Percentiles rank a stretch among this genome's conserved stretches.
Conservation (phyloP, 2,113 vertebrate species). For the Cyphomyrus discorhynchus region DNA sequence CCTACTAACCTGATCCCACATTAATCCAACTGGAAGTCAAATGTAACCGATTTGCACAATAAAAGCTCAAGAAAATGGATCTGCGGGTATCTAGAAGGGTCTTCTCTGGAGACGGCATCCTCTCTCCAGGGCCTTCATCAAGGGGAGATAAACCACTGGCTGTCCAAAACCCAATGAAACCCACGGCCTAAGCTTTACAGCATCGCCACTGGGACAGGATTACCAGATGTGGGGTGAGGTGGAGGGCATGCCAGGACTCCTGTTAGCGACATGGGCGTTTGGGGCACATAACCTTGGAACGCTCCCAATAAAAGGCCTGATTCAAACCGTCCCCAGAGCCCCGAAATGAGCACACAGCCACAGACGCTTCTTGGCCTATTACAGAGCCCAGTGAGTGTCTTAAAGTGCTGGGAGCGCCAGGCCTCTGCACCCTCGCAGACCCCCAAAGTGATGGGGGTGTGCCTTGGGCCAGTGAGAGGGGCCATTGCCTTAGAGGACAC, state of each 20-base stretch:
- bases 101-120: conserved; percentile 39
- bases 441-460: conserved; percentile 44
- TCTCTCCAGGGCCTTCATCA: conserved; percentile 35
- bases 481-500: conserved; percentile 42
- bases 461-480: conserved; percentile 39
- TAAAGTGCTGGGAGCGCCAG: conserved; percentile 35
- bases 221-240: conserved; percentile 40
- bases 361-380: conserved; percentile 46
- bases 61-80: conserved; percentile 33
- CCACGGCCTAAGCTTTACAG: conserved; percentile 44
- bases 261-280: conserved; percentile 42
- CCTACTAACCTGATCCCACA: background rate
- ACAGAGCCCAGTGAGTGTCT: conserved; percentile 43
- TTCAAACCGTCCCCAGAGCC: conserved; percentile 38
- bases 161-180: conserved; percentile 38
- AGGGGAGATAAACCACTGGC: conserved; percentile 39
- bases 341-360: conserved; percentile 40
- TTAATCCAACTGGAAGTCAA: background rate
- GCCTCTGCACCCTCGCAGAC: conserved; percentile 42
- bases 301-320: conserved; percentile 51
- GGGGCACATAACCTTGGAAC: conserved; percentile 48
- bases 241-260: conserved; percentile 45
- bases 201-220: background rate
- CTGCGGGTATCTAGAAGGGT: conserved; percentile 33
- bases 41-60: background rate